phyloP scores from a whole-genome alignment of 2,797 vertebrate genomes.

The Cynopterus sphinx region DNA sequence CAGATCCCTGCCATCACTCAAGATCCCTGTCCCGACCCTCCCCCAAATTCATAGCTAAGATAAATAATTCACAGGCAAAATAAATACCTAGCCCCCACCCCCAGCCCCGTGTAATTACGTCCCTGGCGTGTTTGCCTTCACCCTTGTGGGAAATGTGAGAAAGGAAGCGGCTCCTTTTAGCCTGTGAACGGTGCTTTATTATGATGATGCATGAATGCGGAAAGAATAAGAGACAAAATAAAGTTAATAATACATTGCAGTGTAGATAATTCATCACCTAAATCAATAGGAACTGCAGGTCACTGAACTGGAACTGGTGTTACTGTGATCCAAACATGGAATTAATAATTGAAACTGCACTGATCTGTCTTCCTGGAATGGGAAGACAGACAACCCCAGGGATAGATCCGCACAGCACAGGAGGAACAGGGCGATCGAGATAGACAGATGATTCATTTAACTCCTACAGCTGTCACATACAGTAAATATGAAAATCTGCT shows the following conservation, averaged over 20 bases:
- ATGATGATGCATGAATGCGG: constrained; percentile 79
- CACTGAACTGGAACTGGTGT: constrained; percentile 80
- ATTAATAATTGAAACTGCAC: constrained; percentile 79
- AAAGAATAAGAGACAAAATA: constrained; percentile 79
- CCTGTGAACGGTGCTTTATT: constrained; percentile 71
- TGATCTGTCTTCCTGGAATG: constrained; percentile 73
- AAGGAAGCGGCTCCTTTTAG: constrained; percentile 64
- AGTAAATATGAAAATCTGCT: constrained; percentile 80
- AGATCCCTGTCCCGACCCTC: neutral
- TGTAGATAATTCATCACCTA: constrained; percentile 79
- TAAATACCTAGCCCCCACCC: constrained; percentile 54
- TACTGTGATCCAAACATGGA: constrained; percentile 74
- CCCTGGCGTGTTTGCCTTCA: neutral
- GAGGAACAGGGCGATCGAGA: constrained; percentile 67
- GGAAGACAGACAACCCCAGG: constrained; percentile 77
- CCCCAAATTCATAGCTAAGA: constrained; percentile 8
- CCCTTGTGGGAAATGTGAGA: constrained; percentile 56
- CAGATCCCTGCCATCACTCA: neutral
- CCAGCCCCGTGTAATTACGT: constrained; percentile 49
- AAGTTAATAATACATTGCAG: constrained; percentile 81
- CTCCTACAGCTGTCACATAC: constrained; percentile 79
- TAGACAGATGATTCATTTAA: constrained; percentile 77
- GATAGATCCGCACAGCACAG: constrained; percentile 64
- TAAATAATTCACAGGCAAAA: constrained; percentile 64
- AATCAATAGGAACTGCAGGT: constrained; percentile 80